phyloP scores from a whole-genome alignment of 2,888 invertebrate species.

The Acheta domesticus region DNA sequence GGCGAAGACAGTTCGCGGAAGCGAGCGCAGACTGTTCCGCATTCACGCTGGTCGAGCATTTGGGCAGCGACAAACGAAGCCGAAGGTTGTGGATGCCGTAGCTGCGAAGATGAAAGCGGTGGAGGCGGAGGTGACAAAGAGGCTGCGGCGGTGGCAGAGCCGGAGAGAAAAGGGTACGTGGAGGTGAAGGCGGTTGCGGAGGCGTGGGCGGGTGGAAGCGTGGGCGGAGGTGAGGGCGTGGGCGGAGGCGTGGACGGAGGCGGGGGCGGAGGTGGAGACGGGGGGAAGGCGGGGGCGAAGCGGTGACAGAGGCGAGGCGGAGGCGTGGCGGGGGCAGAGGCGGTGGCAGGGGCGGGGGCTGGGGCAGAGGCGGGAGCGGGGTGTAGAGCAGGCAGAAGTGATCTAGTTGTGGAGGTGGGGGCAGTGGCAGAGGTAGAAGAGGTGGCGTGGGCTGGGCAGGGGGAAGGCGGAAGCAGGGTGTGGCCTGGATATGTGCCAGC shows the following conservation, averaged over 20 bases:
- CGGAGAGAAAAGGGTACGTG: neutral
- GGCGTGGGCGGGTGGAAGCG: neutral
- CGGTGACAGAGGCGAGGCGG: neutral
- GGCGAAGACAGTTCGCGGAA: too few relatives aligned
- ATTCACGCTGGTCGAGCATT: too few relatives aligned
- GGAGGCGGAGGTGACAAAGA: neutral
- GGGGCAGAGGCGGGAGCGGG: rapidly evolving
- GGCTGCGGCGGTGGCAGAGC: neutral
- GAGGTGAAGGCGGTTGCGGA: neutral
- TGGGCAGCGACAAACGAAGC: too few relatives aligned
- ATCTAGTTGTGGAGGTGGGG: too few relatives aligned
- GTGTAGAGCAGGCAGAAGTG: neutral
- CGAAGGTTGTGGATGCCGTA: too few relatives aligned
- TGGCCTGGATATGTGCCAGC: too few relatives aligned
- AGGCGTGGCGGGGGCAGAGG: neutral
- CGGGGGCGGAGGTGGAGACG: neutral
- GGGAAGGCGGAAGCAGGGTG: too few relatives aligned
- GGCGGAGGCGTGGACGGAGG: neutral
- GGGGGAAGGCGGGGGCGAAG: neutral
- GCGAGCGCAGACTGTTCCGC: too few relatives aligned
- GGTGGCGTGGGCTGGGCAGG: too few relatives aligned
- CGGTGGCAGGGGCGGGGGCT: neutral
- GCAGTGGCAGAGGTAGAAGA: neutral
- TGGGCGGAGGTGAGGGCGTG: neutral
- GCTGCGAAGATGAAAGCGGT: neutral